Percentiles rank a stretch among this genome's conserved stretches.
Evolutionary conservation across 2,797 vertebrate genomes (phyloP).

Genomic region (Distichodus sexfasciatus): DNA sequence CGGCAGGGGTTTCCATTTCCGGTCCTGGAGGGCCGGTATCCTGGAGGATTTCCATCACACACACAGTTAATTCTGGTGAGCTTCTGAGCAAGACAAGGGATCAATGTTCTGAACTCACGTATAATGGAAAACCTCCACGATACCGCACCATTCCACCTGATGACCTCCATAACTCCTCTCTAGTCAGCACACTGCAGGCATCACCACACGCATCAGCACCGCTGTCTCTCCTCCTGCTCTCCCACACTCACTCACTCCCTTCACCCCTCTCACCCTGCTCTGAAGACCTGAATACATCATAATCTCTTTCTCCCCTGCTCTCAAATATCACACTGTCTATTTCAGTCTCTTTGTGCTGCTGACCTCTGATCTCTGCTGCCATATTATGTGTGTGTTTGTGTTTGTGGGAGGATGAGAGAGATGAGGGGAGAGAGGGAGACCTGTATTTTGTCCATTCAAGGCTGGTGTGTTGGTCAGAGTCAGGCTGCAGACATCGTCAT

Average conservation of each 20-base stretch:
- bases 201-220: too few species aligned
- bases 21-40: too few species aligned
- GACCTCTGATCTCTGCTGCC: slow-evolving; percentile 23
- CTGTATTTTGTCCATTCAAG: slow-evolving; percentile 27
- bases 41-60: too few species aligned
- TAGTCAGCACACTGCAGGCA: too few species aligned
- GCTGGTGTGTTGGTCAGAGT: not conserved
- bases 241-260: not conserved
- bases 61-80: too few species aligned
- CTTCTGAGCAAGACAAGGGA: too few species aligned
- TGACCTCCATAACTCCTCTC: too few species aligned
- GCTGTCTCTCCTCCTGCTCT: too few species aligned
- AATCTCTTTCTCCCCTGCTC: slow-evolving; percentile 25
- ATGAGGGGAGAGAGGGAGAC: slow-evolving; percentile 13
- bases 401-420: slow-evolving; percentile 21
- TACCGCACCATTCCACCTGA: too few species aligned
- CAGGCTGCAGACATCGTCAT: slow-evolving; percentile 12
- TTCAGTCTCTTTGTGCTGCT: slow-evolving; percentile 26
- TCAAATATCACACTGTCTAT: slow-evolving; percentile 35
- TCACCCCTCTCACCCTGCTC: not conserved
- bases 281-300: slow-evolving; percentile 18
- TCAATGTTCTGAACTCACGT: too few species aligned
- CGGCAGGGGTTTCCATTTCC: too few species aligned
- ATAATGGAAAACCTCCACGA: too few species aligned
- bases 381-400: slow-evolving; percentile 38